Evolutionary conservation across 2,888 invertebrate species (phyloP), one percentile per base, ranked within the genome.

Genomic region (Stomorhina lunata): DNA sequence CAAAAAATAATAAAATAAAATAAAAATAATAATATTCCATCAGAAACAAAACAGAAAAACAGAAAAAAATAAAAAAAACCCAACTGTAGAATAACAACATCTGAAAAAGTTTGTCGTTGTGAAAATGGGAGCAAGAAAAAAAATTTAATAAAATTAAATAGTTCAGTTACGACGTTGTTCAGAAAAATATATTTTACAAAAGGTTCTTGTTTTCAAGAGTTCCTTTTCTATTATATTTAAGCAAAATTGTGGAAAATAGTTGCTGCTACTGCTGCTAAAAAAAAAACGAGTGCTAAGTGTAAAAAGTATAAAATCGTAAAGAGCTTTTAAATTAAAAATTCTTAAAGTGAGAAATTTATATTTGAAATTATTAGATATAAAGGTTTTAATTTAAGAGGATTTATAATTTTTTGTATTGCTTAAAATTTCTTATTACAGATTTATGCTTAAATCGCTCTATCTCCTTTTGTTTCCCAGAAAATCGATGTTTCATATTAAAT

Each of bases 71-170:
- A 27, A 53, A 25, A 22, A 53, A 27, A n/a, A 53, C 25, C 25
- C n/a, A 53, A n/a, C n/a, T n/a, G n/a, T n/a, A n/a, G n/a, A n/a
- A n/a, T n/a, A n/a, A n/a, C n/a, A n/a, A n/a, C n/a, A n/a, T 53
- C 53, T 27, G 27, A 25, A 53, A 53, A 71, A 71, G 29, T 59
- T 71, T 71, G 71, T 71, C 71, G 45, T 71, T 48, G 50, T 34
- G 37, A 37, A 37, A 12, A 37, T 12, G 9, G 12, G 12, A 37
- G 37, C 9, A n/a, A n/a, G 12, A 37, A 53, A 27, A 59, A 48
- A 71, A 48, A 71, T 59, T 71, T 71, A 71, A 71, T 59, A 71
- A 71, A 71, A 71, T 71, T 71, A 71, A 71, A 71, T 59, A 71
- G 59, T 59, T 69, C 43, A 29, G 17, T 12, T 32, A 2, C 34